Evolutionary conservation across 2,888 invertebrate species (phyloP).

Genomic region (Autographa pulchrina): DNA sequence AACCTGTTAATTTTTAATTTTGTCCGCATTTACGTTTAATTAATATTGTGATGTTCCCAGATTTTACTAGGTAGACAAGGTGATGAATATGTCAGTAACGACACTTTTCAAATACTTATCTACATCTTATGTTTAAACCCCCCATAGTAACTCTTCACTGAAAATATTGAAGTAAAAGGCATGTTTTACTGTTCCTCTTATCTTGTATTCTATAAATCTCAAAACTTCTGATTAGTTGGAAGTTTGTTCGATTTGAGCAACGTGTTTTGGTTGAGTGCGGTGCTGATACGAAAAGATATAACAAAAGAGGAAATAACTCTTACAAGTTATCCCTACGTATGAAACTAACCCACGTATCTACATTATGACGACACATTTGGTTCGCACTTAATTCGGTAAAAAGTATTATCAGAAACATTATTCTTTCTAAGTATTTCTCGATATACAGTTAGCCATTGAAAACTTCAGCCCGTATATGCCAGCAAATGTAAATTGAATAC

Average conservation of each 20-base stretch:
- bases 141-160: neutral
- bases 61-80: neutral
- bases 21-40: neutral
- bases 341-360: too few relatives aligned
- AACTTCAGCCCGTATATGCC: neutral
- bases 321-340: too few relatives aligned
- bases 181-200: neutral
- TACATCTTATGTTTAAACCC: too few relatives aligned
- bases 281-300: neutral
- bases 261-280: slow-evolving; percentile 4
- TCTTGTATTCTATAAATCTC: slow-evolving; percentile 2
- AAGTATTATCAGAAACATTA: neutral
- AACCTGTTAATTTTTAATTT: neutral
- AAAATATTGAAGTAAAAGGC: neutral
- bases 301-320: neutral
- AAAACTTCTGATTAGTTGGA: slow-evolving; percentile 7
- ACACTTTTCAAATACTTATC: neutral
- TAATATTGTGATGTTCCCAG: neutral
- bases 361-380: neutral
- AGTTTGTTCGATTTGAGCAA: slow-evolving; percentile 4
- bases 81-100: neutral
- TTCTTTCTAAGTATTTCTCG: too few relatives aligned
- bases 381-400: neutral
- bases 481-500: neutral
- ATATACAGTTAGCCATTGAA: too few relatives aligned